Conservation (phyloP, 2,888 invertebrate species). For the Acronicta aceris region DNA sequence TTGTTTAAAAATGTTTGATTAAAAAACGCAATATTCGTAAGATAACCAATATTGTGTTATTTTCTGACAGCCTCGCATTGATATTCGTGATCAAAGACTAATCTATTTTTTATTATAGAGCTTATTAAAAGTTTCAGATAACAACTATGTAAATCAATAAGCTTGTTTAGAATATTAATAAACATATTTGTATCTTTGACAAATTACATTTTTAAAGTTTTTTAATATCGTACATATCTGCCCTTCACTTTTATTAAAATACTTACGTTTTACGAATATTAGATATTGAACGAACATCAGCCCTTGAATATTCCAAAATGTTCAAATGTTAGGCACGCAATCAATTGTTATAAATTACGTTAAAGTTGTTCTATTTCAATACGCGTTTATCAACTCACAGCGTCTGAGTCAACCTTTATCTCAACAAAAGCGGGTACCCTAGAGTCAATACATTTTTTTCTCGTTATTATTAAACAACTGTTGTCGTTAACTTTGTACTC, state of each 20-base stretch:
- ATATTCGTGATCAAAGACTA: neutral
- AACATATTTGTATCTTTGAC: neutral
- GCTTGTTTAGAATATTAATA: slow-evolving; percentile 11
- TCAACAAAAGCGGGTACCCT: slow-evolving; percentile 2
- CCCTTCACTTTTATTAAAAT: neutral
- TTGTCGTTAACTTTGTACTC: slow-evolving; percentile 41
- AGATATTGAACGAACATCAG: too few species aligned
- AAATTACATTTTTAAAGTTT: neutral
- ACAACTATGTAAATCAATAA: slow-evolving; percentile 12
- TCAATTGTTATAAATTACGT: neutral
- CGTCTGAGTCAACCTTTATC: slow-evolving; percentile 10
- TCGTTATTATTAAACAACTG: slow-evolving; percentile 34
- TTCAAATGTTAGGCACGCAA: too few species aligned
- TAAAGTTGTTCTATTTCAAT: neutral
- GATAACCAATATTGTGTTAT: neutral
- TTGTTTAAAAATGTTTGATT: too few species aligned
- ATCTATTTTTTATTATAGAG: neutral
- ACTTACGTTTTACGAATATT: too few species aligned
- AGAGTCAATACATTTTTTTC: slow-evolving; percentile 24
- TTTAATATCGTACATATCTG: neutral
- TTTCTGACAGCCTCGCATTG: too few species aligned
- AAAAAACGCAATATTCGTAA: too few species aligned
- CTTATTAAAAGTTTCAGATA: slow-evolving; percentile 7
- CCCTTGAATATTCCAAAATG: too few species aligned
- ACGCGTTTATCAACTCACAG: neutral